Evolutionary conservation across 2,888 invertebrate genomes (phyloP), one percentile per base, ranked within the genome.

Genomic region (Drosophila nr. medialis): DNA sequence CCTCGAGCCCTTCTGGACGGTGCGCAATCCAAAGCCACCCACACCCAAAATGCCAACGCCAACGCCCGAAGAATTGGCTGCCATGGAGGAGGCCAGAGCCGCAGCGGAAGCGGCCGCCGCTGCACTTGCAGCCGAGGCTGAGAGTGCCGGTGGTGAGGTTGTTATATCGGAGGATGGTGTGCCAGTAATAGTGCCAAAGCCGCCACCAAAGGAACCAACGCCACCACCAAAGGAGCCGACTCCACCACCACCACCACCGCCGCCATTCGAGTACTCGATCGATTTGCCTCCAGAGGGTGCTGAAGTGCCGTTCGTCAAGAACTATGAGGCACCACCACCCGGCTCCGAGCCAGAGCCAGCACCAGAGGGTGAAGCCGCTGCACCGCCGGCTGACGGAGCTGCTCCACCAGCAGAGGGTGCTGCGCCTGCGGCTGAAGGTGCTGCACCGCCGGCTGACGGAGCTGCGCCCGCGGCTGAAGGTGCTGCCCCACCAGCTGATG

Each of bases 1-100:
- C 80, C 94, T 95, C 77, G 94, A 95, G 86, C 94, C 94, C 62
- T 91, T 92, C 89, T 93, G 91, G 82, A 91, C 92, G 70, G 91
- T 91, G 55, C 89, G 92, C 45, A 92, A 93, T 84, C 93, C 93
- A 56, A 93, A 93, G 80, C 93, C 93, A 66, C 93, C 93, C 53
- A 93, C 93, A 65, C 93, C 93, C 18, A 92, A 90, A 78, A 62
- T 91, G 63, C 92, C 92, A 24, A 92, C 92, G 36, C 92, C 92
- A 8, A 92, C 92, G 40, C 92, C 92, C 38, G 92, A 92, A 66
- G 92, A 92, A 67, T 75, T 91, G 71, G 92, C 91, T n/a, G 92
- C 91, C 55, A 78, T 91, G 32, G 94, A 93, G 67, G 93, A 92
- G 4, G 91, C 92, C 2, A 82, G 77, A 59, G 92, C 92, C 2